Conservation (phyloP, 2,888 invertebrate species). For the Podabrus alpinus region DNA sequence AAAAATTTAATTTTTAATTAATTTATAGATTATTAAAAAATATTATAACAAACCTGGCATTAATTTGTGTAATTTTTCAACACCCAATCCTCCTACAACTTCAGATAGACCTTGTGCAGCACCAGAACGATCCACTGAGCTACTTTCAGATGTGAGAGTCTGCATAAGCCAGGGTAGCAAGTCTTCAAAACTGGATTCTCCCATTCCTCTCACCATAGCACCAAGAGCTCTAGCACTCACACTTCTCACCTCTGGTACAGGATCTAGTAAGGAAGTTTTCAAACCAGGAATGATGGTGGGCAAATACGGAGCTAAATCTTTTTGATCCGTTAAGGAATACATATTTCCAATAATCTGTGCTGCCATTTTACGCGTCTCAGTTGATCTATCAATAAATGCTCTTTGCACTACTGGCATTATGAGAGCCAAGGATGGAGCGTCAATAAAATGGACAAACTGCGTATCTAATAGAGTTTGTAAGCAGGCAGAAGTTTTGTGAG, state of each 20-base stretch:
- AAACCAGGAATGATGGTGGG: conserved; percentile 95
- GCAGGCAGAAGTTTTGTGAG: conserved; percentile 90
- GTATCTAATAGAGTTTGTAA: conserved; percentile 93
- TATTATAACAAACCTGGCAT: conserved; percentile 74
- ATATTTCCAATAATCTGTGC: conserved; percentile 99
- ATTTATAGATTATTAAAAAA: background rate
- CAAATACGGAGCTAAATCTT: conserved; percentile 94
- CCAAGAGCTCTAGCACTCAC: conserved; percentile 96
- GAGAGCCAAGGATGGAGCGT: conserved; percentile 95
- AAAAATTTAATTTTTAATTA: conserved; percentile 19
- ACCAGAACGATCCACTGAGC: conserved; percentile 94
- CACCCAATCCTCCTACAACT: conserved; percentile 94
- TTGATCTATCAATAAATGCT: conserved; percentile 96
- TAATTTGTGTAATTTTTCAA: conserved; percentile 90
- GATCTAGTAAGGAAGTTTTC: conserved; percentile 93
- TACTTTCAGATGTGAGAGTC: conserved; percentile 91
- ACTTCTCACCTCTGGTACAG: conserved; percentile 94
- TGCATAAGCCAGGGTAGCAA: conserved; percentile 98
- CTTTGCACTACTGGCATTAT: conserved; percentile 99
- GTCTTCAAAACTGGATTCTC: conserved; percentile 94
- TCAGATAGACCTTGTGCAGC: conserved; percentile 91
- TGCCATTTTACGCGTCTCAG: conserved; percentile 98
- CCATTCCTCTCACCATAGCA: conserved; percentile 97
- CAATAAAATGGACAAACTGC: conserved; percentile 98
- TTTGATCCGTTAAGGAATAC: conserved; percentile 98